Evolutionary conservation across 2,888 invertebrate genomes (phyloP), one percentile per base, ranked within the genome.

Genomic region (Carcina quercana): DNA sequence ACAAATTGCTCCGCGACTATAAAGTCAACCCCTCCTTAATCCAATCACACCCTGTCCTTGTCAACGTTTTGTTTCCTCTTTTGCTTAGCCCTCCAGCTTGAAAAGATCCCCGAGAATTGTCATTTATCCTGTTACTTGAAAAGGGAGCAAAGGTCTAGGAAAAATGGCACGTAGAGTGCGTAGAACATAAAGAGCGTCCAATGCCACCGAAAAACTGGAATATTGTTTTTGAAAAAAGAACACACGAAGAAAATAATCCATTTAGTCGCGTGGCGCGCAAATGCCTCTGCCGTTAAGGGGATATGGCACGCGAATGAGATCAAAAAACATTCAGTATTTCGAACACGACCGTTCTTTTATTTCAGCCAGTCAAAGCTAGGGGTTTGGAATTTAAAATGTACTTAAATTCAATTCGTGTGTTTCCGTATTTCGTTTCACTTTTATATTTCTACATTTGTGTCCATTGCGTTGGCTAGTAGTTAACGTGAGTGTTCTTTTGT

Each of bases 231-330:
- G 53, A 70, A 75, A 79, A 75, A 71, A 65, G 64, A 74, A 73
- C 70, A 71, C 65, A 63, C 61, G 64, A 76, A 75, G 78, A 78
- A 79, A 78, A 83, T 83, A 84, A 83, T 84, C 83, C 82, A 83
- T 78, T 80, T 80, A 82, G 76, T 78, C 74, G 71, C 75, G 65
- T 69, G 74, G 66, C 69, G 68, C 61, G 59, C 62, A 73, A 76
- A 75, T 73, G 65, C 70, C 59, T 68, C 61, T 46, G 58, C 70
- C 66, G 70, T 61, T 74, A 73, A 70, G 74, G 78, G 78, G 70
- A 72, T 68, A 68, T 54, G 64, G 59, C 66, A 67, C 57, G 51
- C 60, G 53, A 67, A 67, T 56, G 60, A 74, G 75, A 82, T 80
- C 74, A 80, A 80, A 80, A 58, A 79, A 68, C 60, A 60, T 66